These are phyloP conservation scores for Stratiomys singularior DNA, from an alignment of 2,888 invertebrate species.

Conservation along the genomic window DNA sequence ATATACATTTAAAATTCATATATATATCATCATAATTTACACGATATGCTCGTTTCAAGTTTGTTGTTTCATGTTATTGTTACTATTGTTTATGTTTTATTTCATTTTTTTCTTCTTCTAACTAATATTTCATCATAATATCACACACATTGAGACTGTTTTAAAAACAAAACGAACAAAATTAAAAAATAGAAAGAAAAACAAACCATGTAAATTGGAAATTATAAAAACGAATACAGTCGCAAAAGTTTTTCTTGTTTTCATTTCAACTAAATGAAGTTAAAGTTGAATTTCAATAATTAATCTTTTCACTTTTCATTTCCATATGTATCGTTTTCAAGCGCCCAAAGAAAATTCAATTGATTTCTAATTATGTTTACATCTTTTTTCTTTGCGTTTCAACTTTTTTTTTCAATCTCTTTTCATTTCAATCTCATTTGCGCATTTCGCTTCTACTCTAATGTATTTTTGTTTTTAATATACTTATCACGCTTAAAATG, in stretches of 20 bases:
- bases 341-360: neutral
- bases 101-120: neutral
- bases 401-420: neutral
- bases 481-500: slow-evolving; percentile 32
- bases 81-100: neutral
- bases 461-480: neutral
- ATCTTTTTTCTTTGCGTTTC: neutral
- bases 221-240: too few relatives aligned
- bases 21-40: slow-evolving; percentile 23
- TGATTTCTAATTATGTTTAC: neutral
- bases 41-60: slow-evolving; percentile 22
- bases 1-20: slow-evolving; percentile 21
- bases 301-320: neutral
- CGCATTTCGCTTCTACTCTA: neutral
- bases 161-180: neutral
- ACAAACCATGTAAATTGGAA: neutral
- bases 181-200: neutral
- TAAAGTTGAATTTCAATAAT: neutral
- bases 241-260: too few relatives aligned
- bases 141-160: slow-evolving; percentile 27
- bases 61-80: neutral
- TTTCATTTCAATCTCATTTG: neutral
- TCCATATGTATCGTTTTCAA: too few relatives aligned
- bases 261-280: too few relatives aligned
- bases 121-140: slow-evolving; percentile 10